Conservation (phyloP, 2,113 vertebrate species). For the Notothenia coriiceps region DNA sequence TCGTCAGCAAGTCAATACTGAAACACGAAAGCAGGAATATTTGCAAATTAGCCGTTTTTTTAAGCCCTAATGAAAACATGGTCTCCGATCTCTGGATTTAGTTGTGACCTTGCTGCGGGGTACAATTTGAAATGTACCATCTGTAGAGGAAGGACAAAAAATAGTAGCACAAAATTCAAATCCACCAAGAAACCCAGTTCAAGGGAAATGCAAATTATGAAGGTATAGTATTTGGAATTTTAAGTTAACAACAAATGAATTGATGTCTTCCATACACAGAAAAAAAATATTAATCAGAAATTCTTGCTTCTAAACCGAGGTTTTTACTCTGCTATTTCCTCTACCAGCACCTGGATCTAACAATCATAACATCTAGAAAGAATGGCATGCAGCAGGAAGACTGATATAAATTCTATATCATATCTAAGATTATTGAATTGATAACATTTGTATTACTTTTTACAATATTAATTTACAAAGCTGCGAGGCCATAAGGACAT, state of each 20-base stretch:
- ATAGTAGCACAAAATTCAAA: constrained; percentile 11
- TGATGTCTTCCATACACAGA: constrained; percentile 11
- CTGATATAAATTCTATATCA: neutral
- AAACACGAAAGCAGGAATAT: neutral
- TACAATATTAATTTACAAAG: neutral
- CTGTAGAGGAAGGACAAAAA: neutral
- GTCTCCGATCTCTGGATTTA: constrained; percentile 7
- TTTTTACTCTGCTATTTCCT: constrained; percentile 45
- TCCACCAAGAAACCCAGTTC: neutral
- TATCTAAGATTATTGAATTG: neutral
- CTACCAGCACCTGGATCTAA: constrained; percentile 57
- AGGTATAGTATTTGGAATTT: neutral
- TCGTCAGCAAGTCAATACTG: neutral
- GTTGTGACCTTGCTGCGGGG: neutral
- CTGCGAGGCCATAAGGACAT: neutral
- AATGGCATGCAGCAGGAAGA: constrained; percentile 34
- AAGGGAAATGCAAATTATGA: constrained; percentile 6
- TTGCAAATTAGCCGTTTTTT: neutral
- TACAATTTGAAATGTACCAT: too few relatives aligned
- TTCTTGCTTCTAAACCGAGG: constrained; percentile 30
- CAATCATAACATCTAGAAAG: constrained; percentile 42
- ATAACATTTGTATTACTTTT: neutral
- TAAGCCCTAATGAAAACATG: neutral
- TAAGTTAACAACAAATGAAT: neutral
- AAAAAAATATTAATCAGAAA: constrained; percentile 37